phyloP scores from a whole-genome alignment of 2,113 vertebrate species.

The Hemiprocne comata region DNA sequence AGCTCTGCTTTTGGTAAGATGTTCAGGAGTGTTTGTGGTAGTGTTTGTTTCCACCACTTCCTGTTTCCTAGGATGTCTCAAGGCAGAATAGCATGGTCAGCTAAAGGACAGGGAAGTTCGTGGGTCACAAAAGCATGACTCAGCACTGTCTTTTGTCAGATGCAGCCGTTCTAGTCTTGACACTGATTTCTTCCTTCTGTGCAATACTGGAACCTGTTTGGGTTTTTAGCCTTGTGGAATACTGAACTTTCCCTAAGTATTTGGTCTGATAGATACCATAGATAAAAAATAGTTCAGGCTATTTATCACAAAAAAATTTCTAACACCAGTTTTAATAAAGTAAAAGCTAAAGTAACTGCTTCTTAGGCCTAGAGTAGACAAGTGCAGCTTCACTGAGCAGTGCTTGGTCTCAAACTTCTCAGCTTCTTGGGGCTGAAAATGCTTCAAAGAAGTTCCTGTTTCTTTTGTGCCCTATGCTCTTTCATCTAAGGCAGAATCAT shows the following conservation, averaged over 20 bases:
- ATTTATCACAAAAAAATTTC: neutral
- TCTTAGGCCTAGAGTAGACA: neutral
- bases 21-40: slow-evolving; percentile 77
- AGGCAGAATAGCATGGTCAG: neutral
- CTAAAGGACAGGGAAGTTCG: slow-evolving; percentile 17
- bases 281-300: neutral
- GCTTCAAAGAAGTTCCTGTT: neutral
- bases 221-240: neutral
- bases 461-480: neutral
- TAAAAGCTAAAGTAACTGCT: neutral
- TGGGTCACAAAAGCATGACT: neutral
- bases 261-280: neutral
- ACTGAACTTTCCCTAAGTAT: neutral
- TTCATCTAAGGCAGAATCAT: neutral
- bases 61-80: slow-evolving; percentile 45
- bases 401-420: neutral
- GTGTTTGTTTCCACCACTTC: slow-evolving; percentile 74
- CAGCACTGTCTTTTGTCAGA: neutral
- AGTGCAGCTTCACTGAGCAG: neutral
- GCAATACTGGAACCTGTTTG: neutral
- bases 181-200: neutral
- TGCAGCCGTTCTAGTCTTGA: neutral
- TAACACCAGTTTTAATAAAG: neutral
- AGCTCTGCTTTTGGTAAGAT: slow-evolving; percentile 75
- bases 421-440: neutral